Evolutionary conservation across 2,888 invertebrate genomes (phyloP).

Genomic region (Diadromus collaris): DNA sequence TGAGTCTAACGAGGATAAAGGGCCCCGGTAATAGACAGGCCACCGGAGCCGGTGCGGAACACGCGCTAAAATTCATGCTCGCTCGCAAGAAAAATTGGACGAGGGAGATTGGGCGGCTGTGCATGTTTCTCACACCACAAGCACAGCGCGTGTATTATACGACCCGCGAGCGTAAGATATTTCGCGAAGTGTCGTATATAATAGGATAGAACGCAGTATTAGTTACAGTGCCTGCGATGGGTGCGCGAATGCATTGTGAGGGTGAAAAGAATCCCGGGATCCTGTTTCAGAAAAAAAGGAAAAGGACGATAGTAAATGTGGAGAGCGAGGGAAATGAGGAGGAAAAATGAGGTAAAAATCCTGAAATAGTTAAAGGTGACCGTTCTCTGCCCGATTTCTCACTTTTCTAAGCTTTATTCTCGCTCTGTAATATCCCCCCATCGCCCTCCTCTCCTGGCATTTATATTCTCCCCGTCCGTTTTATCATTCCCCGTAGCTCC

Average conservation of each 20-base stretch:
- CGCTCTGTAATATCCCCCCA: constrained; percentile 18
- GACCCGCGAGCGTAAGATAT: constrained; percentile 15
- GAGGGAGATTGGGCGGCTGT: constrained; percentile 30
- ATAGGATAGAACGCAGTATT: constrained; percentile 13
- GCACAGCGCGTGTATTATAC: constrained; percentile 7
- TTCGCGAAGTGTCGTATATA: constrained; percentile 7
- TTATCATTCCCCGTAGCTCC: constrained; percentile 11
- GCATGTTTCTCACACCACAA: not conserved
- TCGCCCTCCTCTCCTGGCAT: not conserved
- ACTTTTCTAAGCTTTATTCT: constrained; percentile 20
- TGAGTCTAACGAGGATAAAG: constrained; percentile 69
- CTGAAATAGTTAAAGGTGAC: constrained; percentile 35
- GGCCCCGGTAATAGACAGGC: constrained; percentile 65
- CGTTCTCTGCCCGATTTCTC: constrained; percentile 14
- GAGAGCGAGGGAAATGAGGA: not conserved
- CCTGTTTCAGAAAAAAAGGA: not conserved
- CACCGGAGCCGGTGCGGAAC: constrained; percentile 36
- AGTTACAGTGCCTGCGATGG: not conserved
- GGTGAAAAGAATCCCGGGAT: not conserved
- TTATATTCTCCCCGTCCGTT: constrained; percentile 6
- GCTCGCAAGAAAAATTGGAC: constrained; percentile 66
- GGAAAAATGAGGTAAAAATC: constrained; percentile 1
- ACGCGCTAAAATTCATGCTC: constrained; percentile 65
- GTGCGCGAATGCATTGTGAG: constrained; percentile 10
- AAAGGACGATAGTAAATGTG: not conserved